These are phyloP conservation scores for Pelvicachromis taeniatus DNA, from an alignment of 2,113 vertebrate genomes.

Conservation along the genomic window DNA sequence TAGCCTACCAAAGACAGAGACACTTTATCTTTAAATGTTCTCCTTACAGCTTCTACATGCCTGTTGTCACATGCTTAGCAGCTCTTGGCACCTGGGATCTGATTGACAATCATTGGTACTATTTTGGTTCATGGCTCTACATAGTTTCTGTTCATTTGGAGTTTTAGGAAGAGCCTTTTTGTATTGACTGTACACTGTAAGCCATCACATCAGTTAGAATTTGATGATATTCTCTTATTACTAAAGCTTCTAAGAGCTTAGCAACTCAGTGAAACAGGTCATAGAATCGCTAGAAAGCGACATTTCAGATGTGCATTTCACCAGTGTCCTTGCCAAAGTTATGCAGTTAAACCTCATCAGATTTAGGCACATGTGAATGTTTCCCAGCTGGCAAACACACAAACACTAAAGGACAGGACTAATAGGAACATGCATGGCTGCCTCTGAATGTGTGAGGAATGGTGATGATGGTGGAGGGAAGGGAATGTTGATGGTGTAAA, in stretches of 20 bases:
- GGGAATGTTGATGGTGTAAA: background rate
- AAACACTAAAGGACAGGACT: conserved; percentile 8
- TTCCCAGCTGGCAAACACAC: conserved; percentile 1
- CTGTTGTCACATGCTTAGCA: background rate
- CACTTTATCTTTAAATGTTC: background rate
- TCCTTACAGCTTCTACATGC: background rate
- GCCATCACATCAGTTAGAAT: background rate
- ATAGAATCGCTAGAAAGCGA: too few relatives aligned
- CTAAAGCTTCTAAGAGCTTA: background rate
- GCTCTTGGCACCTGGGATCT: too few relatives aligned
- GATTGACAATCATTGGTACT: background rate
- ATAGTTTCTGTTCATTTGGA: background rate
- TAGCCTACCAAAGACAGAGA: background rate
- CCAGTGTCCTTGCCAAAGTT: background rate
- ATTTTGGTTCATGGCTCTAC: background rate
- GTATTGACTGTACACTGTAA: background rate
- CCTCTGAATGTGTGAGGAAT: background rate
- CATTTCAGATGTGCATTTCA: background rate
- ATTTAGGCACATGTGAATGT: conserved; percentile 5
- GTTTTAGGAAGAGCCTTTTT: background rate
- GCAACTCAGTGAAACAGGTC: background rate
- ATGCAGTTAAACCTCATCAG: background rate
- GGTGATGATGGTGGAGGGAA: background rate
- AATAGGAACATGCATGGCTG: background rate
- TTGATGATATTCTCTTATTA: background rate